Percentiles rank a stretch among this genome's conserved stretches.
Conservation (phyloP, 2,113 vertebrate genomes). For the Amphiprion percula region DNA sequence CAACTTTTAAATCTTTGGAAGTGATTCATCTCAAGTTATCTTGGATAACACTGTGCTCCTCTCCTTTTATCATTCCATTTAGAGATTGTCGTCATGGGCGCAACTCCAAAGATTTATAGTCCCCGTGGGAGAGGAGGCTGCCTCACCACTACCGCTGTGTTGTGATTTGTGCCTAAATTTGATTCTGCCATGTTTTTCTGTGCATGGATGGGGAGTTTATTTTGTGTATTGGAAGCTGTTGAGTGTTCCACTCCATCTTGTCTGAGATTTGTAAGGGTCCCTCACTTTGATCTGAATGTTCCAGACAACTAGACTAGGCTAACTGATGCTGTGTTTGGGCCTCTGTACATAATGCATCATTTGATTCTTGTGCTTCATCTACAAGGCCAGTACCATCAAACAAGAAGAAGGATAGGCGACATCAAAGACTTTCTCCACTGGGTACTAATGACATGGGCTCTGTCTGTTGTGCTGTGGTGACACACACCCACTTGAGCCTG, state of each 20-base stretch:
- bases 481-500: slow-evolving; percentile 50
- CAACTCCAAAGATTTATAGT: slow-evolving; percentile 19
- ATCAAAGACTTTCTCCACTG: slow-evolving; percentile 70
- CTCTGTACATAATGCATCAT: slow-evolving; percentile 63
- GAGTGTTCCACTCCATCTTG: slow-evolving; percentile 40
- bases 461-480: slow-evolving; percentile 42
- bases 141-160: slow-evolving; percentile 6
- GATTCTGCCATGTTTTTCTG: slow-evolving; percentile 15
- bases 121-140: slow-evolving; percentile 5
- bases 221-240: slow-evolving; percentile 46
- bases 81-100: slow-evolving; percentile 9
- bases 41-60: too few species aligned
- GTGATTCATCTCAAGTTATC: not conserved
- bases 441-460: slow-evolving; percentile 70
- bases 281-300: slow-evolving; percentile 66
- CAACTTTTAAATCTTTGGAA: not conserved
- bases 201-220: slow-evolving; percentile 18
- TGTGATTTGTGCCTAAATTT: slow-evolving; percentile 36
- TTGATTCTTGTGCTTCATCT: slow-evolving; percentile 73
- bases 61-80: slow-evolving; percentile 1
- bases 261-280: slow-evolving; percentile 47
- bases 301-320: slow-evolving; percentile 40
- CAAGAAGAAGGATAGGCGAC: slow-evolving; percentile 60
- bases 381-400: slow-evolving; percentile 76
- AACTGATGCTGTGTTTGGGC: slow-evolving; percentile 60